Evolutionary conservation across 1,140 invertebrate genomes (phyloP).

Genomic region (Papilio machaon): DNA sequence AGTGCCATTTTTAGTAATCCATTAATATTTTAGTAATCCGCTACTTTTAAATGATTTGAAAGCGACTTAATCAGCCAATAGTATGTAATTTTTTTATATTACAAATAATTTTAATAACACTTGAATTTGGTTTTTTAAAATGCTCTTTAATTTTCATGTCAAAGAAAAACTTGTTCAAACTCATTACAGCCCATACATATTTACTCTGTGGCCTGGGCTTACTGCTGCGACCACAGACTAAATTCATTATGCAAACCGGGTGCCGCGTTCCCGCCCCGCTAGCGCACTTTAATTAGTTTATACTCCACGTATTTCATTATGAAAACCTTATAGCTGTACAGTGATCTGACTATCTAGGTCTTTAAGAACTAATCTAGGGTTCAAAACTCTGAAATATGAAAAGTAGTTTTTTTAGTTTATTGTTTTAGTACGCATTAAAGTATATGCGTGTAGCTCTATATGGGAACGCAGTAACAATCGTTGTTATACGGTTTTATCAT

Average conservation of each 20-base stretch:
- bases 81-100: too few relatives aligned
- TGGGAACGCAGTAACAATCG: too few relatives aligned
- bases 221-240: background rate
- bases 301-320: background rate
- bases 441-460: too few relatives aligned
- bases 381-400: background rate
- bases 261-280: background rate
- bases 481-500: too few relatives aligned
- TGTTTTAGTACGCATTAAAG: too few relatives aligned
- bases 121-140: too few relatives aligned
- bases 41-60: too few relatives aligned
- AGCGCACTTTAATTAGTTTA: background rate
- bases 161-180: background rate
- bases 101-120: too few relatives aligned
- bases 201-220: background rate
- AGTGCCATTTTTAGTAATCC: too few relatives aligned
- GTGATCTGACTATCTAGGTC: background rate
- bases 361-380: background rate
- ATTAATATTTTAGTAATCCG: too few relatives aligned
- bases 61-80: too few relatives aligned
- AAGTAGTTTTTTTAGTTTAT: background rate
- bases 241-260: constrained; percentile 6
- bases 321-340: background rate
- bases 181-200: constrained; percentile 6
- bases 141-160: background rate